A percentile compares a stretch with the other conserved stretches of the same genome.
Conservation (phyloP, 2,113 vertebrate species). For the Rhineura floridana region DNA sequence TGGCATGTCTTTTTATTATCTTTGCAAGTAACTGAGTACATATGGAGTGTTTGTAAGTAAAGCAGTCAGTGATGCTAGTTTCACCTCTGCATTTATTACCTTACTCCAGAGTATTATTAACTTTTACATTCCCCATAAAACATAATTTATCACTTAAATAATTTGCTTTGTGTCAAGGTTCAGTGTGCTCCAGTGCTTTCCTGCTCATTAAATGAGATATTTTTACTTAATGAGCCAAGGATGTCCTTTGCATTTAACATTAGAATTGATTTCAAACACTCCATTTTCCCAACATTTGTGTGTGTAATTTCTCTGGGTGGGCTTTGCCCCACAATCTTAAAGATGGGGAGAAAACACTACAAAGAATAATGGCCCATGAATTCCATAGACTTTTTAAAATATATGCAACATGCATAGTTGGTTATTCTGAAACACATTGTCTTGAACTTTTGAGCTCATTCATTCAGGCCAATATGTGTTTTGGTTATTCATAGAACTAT, state of each 20-base stretch:
- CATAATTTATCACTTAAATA: conserved; percentile 84
- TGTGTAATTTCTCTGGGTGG: conserved; percentile 61
- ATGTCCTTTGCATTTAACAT: conserved; percentile 78
- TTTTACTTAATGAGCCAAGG: conserved; percentile 83
- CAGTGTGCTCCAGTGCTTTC: conserved; percentile 80
- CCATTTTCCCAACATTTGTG: conserved; percentile 73
- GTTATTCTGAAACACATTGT: neutral
- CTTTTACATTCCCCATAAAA: conserved; percentile 86
- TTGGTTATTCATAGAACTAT: neutral
- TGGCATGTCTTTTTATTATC: conserved; percentile 61
- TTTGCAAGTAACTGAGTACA: conserved; percentile 73
- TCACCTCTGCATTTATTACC: conserved; percentile 81
- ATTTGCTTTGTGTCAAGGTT: conserved; percentile 85
- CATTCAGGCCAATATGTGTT: neutral
- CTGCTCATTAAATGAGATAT: conserved; percentile 85
- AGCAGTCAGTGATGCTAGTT: conserved; percentile 74
- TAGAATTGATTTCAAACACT: conserved; percentile 78
- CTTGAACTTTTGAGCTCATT: conserved; percentile 21
- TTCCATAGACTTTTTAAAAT: conserved; percentile 47
- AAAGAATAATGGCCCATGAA: conserved; percentile 70
- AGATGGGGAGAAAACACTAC: conserved; percentile 60
- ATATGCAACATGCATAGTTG: conserved; percentile 39
- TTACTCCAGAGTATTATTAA: conserved; percentile 81
- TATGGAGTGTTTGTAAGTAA: conserved; percentile 80
- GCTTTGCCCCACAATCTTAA: conserved; percentile 61